Evolutionary conservation across 2,888 invertebrate species (phyloP).

Genomic region (Caenorhabditis becei): DNA sequence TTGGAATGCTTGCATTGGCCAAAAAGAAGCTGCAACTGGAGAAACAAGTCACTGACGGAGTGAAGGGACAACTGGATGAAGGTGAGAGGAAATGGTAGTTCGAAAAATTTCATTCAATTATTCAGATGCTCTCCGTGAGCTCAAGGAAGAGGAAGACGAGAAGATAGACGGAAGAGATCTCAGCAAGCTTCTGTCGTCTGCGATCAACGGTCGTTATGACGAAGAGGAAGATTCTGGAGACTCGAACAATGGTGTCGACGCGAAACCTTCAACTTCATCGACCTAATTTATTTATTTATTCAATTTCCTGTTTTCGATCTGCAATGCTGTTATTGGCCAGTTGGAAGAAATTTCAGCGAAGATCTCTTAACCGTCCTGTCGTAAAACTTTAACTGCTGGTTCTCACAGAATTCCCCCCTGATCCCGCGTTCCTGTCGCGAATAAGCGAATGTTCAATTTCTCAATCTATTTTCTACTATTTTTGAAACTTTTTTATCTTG

Average conservation of each 20-base stretch:
- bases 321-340: conserved; percentile 14
- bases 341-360: conserved; percentile 26
- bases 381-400: conserved; percentile 36
- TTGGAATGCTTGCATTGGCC: conserved; percentile 92
- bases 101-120: no score
- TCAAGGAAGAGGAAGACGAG: conserved; percentile 55
- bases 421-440: neutral
- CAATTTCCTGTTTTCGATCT: neutral
- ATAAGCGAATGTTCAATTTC: neutral
- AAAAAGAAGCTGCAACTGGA: conserved; percentile 93
- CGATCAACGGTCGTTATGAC: conserved; percentile 53
- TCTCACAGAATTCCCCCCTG: conserved; percentile 17
- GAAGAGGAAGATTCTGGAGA: conserved; percentile 53
- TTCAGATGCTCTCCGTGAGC: conserved; percentile 50
- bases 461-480: neutral
- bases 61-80: conserved; percentile 69
- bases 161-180: conserved; percentile 48
- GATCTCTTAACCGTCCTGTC: conserved; percentile 26
- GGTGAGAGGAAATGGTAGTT: no score
- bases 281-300: conserved; percentile 19
- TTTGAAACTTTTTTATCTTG: conserved; percentile 8
- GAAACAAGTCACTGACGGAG: conserved; percentile 87
- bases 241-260: conserved; percentile 29
- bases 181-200: conserved; percentile 59
- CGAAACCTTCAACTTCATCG: conserved; percentile 1